Percentiles rank a stretch among this genome's conserved stretches.
Conservation (phyloP, 1,140 invertebrate genomes). For the Drosophila guanche region DNA sequence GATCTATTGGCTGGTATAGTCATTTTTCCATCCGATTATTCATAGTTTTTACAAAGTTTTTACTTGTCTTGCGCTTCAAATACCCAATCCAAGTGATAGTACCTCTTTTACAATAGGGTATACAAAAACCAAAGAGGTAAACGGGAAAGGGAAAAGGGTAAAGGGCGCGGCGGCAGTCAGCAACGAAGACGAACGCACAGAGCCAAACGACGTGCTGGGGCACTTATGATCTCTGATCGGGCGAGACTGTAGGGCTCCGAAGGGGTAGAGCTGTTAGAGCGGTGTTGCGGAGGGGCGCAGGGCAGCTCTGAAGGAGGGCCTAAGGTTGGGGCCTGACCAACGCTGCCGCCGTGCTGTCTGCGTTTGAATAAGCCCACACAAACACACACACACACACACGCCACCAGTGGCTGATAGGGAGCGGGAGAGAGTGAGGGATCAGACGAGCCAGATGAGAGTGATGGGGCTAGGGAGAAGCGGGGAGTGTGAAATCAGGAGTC, state of each 20-base stretch:
- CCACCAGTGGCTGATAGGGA: constrained; percentile 1
- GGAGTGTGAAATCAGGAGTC: too few species aligned
- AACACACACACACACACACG: constrained; percentile 27
- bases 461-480: not conserved
- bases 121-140: not conserved
- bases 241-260: constrained; percentile 2
- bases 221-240: constrained; percentile 50
- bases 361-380: constrained; percentile 77
- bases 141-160: constrained; percentile 23
- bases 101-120: too few species aligned
- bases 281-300: not conserved
- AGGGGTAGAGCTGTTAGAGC: not conserved
- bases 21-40: too few species aligned
- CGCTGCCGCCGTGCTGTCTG: constrained; percentile 76
- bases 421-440: constrained; percentile 6
- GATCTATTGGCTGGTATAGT: too few species aligned
- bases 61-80: not conserved
- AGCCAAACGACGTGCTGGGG: constrained; percentile 46
- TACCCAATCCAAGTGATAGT: constrained; percentile 15
- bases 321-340: constrained; percentile 29
- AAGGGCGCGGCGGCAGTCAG: constrained; percentile 35
- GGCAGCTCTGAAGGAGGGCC: constrained; percentile 10
- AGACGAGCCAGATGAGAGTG: constrained; percentile 11
- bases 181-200: constrained; percentile 9
- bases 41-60: too few species aligned